A percentile compares a stretch with the other conserved stretches of the same genome.
Evolutionary conservation across 2,888 invertebrate genomes (phyloP).

Genomic region (Drosophila merina): DNA sequence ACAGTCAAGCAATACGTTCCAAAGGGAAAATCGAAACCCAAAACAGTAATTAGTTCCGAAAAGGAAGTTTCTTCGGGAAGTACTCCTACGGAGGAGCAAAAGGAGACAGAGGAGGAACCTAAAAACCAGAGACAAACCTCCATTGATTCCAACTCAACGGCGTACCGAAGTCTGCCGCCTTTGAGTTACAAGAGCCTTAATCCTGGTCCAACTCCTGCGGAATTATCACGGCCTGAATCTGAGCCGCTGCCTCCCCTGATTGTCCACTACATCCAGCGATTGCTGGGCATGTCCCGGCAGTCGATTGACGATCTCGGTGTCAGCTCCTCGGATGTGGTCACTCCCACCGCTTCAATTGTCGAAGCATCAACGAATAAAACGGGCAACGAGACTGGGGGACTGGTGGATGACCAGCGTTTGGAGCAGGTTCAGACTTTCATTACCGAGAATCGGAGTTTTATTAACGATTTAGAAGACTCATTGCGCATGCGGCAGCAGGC

Average conservation of each 20-base stretch:
- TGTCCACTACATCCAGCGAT: constrained; percentile 84
- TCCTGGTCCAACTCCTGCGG: not conserved
- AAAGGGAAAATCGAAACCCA: constrained; percentile 3
- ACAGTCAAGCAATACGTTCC: constrained; percentile 51
- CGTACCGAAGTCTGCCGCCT: constrained; percentile 77
- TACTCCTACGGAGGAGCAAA: not conserved
- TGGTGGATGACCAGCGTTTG: constrained; percentile 57
- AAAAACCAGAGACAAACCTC: constrained; percentile 56
- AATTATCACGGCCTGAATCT: not conserved
- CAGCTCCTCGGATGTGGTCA: constrained; percentile 84
- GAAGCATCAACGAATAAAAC: constrained; percentile 82
- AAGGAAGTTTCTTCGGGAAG: not conserved
- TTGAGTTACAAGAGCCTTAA: constrained; percentile 46
- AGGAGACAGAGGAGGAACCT: not conserved
- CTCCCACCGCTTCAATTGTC: constrained; percentile 85
- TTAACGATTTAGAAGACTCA: constrained; percentile 81
- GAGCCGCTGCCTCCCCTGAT: constrained; percentile 81
- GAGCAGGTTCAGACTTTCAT: constrained; percentile 79
- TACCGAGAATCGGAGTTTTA: constrained; percentile 81
- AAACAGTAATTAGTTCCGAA: not conserved
- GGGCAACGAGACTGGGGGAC: constrained; percentile 28
- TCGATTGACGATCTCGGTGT: constrained; percentile 85
- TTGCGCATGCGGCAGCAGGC: constrained; percentile 49
- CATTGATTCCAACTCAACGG: constrained; percentile 79
- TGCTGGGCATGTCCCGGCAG: constrained; percentile 85